Evolutionary conservation across 1,140 invertebrate species (phyloP).

Genomic region (Drosophila lacertosa): DNA sequence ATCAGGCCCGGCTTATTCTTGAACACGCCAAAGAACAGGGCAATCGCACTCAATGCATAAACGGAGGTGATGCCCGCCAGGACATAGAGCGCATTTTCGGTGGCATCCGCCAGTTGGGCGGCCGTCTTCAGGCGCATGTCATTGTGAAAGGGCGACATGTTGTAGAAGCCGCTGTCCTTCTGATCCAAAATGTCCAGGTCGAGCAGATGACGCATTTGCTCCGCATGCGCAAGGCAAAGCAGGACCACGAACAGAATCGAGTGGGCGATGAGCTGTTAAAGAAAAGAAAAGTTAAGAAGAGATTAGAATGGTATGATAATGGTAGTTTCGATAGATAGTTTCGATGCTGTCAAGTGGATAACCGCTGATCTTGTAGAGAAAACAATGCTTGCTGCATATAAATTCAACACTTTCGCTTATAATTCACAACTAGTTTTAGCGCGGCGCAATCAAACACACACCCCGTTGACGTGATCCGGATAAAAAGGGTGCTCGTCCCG

Average conservation of each 20-base stretch:
- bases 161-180: constrained; percentile 78
- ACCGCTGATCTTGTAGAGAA: neutral
- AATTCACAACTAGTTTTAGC: constrained; percentile 64
- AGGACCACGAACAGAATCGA: constrained; percentile 75
- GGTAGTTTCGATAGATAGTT: too few species aligned
- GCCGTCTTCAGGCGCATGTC: constrained; percentile 72
- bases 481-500: constrained; percentile 80
- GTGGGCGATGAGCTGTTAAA: constrained; percentile 69
- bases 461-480: accelerated
- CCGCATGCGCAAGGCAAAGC: constrained; percentile 75
- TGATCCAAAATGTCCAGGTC: constrained; percentile 80
- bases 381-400: neutral
- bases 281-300: neutral
- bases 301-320: too few species aligned
- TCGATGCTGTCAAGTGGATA: neutral
- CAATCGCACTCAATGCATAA: constrained; percentile 70
- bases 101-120: constrained; percentile 71
- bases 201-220: constrained; percentile 75
- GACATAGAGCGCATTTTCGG: constrained; percentile 69
- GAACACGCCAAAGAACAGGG: constrained; percentile 74
- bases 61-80: constrained; percentile 52
- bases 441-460: neutral
- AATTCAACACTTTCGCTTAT: neutral
- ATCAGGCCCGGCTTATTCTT: constrained; percentile 74
- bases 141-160: constrained; percentile 73